Conservation (phyloP, 2,888 invertebrate genomes). For the Dysmachus trigonus region DNA sequence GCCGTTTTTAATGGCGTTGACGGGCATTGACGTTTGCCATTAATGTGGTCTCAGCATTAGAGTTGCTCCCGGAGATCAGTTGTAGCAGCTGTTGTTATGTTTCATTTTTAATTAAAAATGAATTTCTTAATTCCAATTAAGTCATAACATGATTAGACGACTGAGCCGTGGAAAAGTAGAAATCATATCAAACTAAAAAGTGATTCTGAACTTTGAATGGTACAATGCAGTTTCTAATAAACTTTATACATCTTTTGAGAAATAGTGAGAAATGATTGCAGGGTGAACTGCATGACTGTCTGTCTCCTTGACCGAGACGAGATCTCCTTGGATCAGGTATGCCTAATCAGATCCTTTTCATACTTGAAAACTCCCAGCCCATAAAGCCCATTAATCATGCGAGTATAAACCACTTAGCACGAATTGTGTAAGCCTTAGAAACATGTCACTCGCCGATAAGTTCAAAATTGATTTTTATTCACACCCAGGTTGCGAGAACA, state of each 20-base stretch:
- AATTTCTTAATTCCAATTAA: neutral
- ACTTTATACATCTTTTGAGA: neutral
- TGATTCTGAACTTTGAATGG: neutral
- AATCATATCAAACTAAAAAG: neutral
- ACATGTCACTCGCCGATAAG: conserved; percentile 20
- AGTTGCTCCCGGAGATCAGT: no score
- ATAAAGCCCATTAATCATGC: conserved; percentile 14
- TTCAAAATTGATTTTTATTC: conserved; percentile 39
- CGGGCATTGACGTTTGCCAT: no score
- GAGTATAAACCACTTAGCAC: conserved; percentile 22
- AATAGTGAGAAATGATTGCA: neutral
- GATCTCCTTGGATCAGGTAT: neutral
- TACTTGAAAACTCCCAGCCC: neutral
- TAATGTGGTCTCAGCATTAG: no score
- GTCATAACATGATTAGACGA: neutral
- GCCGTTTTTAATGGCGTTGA: no score
- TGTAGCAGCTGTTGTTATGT: no score
- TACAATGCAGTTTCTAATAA: neutral
- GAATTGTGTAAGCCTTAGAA: conserved; percentile 1
- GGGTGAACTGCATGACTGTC: neutral
- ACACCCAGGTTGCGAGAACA: conserved; percentile 46
- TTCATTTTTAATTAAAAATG: no score
- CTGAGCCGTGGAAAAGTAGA: no score
- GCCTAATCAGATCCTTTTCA: neutral
- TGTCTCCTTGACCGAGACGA: neutral